A percentile compares a stretch with the other conserved stretches of the same genome.
Evolutionary conservation across 1,140 invertebrate genomes (phyloP).

Genomic region (Nephotettix cincticeps): DNA sequence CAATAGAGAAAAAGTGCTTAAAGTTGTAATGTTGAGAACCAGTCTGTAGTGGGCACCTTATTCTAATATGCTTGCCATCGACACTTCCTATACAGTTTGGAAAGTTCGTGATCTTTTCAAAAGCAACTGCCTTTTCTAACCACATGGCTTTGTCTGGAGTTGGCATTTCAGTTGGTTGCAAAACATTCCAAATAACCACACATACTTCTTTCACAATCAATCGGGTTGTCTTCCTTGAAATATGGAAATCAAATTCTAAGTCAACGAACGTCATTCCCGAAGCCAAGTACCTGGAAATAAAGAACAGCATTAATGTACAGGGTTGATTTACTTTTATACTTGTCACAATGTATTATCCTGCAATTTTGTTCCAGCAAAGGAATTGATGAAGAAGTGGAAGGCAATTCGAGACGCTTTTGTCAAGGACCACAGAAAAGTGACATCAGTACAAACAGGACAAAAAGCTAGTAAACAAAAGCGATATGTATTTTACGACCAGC

Average conservation of each 20-base stretch:
- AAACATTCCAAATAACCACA: slow-evolving; percentile 25
- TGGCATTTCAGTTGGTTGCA: slow-evolving; percentile 15
- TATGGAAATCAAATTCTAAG: slow-evolving; percentile 28
- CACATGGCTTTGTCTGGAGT: slow-evolving; percentile 23
- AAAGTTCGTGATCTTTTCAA: slow-evolving; percentile 38
- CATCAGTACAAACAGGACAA: neutral
- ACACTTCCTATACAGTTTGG: slow-evolving; percentile 45
- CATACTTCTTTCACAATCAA: slow-evolving; percentile 32
- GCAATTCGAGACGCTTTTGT: neutral
- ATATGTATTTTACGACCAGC: neutral
- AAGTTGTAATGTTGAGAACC: slow-evolving; percentile 49
- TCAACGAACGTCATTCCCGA: neutral
- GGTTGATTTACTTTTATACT: neutral
- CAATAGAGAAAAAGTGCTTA: slow-evolving; percentile 47
- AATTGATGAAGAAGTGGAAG: slow-evolving; percentile 5
- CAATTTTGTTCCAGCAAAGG: neutral
- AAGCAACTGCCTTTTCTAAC: slow-evolving; percentile 15
- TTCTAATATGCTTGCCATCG: slow-evolving; percentile 47
- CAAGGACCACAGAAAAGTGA: neutral
- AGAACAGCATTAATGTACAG: neutral
- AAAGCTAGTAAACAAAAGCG: neutral
- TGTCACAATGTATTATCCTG: neutral
- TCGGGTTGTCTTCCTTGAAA: slow-evolving; percentile 26
- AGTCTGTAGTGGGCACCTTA: slow-evolving; percentile 45
- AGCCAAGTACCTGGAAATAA: neutral